Evolutionary conservation across 1,140 invertebrate species (phyloP), one percentile per base, ranked within the genome.

Genomic region (Drosophila murphyi): DNA sequence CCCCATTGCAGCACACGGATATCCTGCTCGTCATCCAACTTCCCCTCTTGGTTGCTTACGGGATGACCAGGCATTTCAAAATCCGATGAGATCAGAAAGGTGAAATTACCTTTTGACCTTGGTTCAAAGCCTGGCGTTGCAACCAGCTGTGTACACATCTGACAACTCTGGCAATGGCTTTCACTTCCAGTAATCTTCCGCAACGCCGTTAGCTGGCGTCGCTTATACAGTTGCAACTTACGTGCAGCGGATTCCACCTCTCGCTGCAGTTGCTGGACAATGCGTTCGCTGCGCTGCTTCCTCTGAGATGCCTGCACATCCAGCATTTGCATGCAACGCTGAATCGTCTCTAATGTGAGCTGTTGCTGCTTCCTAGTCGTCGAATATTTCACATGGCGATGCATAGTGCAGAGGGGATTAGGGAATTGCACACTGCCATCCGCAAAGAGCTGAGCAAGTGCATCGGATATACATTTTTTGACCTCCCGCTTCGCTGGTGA

Each of bases 181-280:
- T 10, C 3, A 4, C n/a, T 31, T 2, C 32, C 32, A 12, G 41
- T 45, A 35, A 57, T 28, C 28, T 32, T 32, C 12, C 8, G 20
- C 54, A 59, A 34, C 37, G 37, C 0, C 10, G 10, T 35, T 0
- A 70, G n/a, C 4, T 76, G 62, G 1, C 35, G 10, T 1, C 20
- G 34, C 5, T 45, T 12, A 0, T 56, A 61, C 5, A 50, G 3
- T 2, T 39, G 51, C 5, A 76, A 37, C 31, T 52, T 54, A 1
- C 68, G 10, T 0, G 78, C 61, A 7, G 72, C 79, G 0, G n/a
- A 8, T 2, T 74, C 8, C 4, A 80, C 55, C 5, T 82, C 76
- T 0, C n/a, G 28, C 60, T 88, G 83, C 50, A 87, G 39, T n/a
- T 73, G 52, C 0, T 68, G 28, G 0, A 69, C 3, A 2, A 88